Conservation (phyloP, 1,140 invertebrate genomes). For the Eumaeus atala region DNA sequence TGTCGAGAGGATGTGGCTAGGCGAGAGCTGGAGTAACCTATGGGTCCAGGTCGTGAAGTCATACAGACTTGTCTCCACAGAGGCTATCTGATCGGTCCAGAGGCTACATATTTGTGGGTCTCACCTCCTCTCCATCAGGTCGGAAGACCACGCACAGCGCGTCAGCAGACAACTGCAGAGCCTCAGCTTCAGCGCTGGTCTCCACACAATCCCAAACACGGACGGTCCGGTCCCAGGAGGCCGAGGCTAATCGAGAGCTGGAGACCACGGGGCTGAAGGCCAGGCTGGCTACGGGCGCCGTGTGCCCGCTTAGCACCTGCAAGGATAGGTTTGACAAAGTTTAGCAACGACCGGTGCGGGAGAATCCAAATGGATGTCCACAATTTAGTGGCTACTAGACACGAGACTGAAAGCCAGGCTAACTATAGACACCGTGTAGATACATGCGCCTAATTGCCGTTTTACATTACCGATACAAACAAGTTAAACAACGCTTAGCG, state of each 20-base stretch:
- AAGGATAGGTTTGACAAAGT: not conserved
- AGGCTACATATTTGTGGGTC: constrained; percentile 25
- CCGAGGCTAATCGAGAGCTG: constrained; percentile 86
- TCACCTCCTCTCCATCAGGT: constrained; percentile 87
- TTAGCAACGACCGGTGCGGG: no score
- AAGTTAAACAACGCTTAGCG: no score
- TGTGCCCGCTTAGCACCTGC: constrained; percentile 91
- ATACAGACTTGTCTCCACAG: no score
- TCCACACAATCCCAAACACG: constrained; percentile 93
- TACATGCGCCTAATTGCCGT: constrained; percentile 91
- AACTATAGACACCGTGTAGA: constrained; percentile 93
- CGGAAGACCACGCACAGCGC: constrained; percentile 89
- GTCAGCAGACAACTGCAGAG: constrained; percentile 76
- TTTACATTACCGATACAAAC: constrained; percentile 44
- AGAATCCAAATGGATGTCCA: not conserved
- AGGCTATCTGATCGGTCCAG: no score
- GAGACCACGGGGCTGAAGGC: constrained; percentile 85
- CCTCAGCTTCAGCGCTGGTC: constrained; percentile 77
- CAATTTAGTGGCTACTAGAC: no score
- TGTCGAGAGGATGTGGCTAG: no score
- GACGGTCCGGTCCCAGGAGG: constrained; percentile 95
- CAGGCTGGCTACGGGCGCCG: constrained; percentile 90
- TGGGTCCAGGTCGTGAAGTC: no score
- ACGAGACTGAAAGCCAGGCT: constrained; percentile 87
- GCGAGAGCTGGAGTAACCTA: no score